Conservation (phyloP, 23 tunicate genomes). For the Ascidia mentula region DNA sequence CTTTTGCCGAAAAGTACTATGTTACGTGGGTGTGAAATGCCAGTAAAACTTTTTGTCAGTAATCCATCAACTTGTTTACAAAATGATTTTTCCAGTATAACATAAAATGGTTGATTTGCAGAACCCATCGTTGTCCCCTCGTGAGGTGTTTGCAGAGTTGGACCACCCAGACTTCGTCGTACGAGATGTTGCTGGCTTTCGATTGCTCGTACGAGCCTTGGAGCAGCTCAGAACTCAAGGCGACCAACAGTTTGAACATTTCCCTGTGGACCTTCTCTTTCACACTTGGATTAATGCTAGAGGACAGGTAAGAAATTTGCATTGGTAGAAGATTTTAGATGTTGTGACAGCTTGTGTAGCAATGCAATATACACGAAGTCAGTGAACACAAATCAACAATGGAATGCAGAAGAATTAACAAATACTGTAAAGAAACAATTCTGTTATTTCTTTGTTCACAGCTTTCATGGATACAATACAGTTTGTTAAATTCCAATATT, state of each 20-base stretch:
- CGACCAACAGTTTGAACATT: slow-evolving; percentile 38
- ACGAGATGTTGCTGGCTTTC: slow-evolving; percentile 49
- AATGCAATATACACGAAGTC: too few relatives aligned
- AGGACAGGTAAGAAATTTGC: too few relatives aligned
- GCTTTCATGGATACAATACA: slow-evolving; percentile 72
- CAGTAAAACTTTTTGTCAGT: too few relatives aligned
- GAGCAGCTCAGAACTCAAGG: slow-evolving; percentile 22
- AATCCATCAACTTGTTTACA: too few relatives aligned
- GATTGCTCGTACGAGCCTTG: slow-evolving; percentile 62
- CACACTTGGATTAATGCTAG: slow-evolving; percentile 58
- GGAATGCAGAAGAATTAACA: background rate
- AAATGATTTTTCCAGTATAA: background rate
- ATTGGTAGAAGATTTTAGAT: too few relatives aligned
- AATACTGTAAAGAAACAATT: background rate
- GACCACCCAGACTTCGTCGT: slow-evolving; percentile 72
- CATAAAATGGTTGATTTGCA: slow-evolving; percentile 14
- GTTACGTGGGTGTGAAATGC: too few relatives aligned
- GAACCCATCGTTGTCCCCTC: slow-evolving; percentile 59
- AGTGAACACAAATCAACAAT: too few relatives aligned
- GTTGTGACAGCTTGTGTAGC: too few relatives aligned
- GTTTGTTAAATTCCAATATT: slow-evolving; percentile 34
- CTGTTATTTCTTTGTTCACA: slow-evolving; percentile 11
- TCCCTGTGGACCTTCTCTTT: slow-evolving; percentile 53
- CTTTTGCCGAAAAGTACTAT: too few relatives aligned
- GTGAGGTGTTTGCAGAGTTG: slow-evolving; percentile 52